A percentile compares a stretch with the other conserved stretches of the same genome.
These are phyloP conservation scores for Camponotus fellah DNA, from an alignment of 2,888 invertebrate genomes.

Conservation along the genomic window DNA sequence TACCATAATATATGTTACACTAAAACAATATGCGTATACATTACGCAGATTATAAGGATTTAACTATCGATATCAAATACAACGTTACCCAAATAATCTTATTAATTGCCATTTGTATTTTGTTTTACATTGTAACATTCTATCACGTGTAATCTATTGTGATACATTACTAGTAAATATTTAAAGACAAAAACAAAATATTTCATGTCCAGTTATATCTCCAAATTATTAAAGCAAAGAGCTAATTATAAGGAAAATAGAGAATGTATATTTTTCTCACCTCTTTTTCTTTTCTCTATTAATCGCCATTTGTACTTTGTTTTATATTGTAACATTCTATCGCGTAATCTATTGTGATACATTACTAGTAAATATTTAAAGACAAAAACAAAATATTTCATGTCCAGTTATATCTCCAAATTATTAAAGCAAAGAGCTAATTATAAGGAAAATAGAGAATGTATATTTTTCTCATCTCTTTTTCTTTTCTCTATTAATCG, in stretches of 20 bases:
- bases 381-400: too few relatives aligned
- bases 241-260: neutral
- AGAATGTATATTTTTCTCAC: neutral
- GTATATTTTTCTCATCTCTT: too few relatives aligned
- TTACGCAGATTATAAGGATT: constrained; percentile 5
- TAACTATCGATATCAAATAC: neutral
- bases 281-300: neutral
- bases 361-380: too few relatives aligned
- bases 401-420: too few relatives aligned
- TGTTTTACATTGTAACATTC: neutral
- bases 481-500: too few relatives aligned
- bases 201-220: neutral
- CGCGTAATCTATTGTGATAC: too few relatives aligned
- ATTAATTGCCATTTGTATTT: neutral
- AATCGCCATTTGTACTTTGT: too few relatives aligned
- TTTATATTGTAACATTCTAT: too few relatives aligned
- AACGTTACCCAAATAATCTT: neutral
- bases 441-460: too few relatives aligned
- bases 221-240: neutral
- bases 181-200: neutral
- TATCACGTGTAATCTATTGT: neutral
- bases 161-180: neutral
- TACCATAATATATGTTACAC: neutral
- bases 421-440: too few relatives aligned
- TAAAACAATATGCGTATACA: neutral